Evolutionary conservation across 2,113 vertebrate genomes (phyloP).

Genomic region (Tragelaphus scriptus): DNA sequence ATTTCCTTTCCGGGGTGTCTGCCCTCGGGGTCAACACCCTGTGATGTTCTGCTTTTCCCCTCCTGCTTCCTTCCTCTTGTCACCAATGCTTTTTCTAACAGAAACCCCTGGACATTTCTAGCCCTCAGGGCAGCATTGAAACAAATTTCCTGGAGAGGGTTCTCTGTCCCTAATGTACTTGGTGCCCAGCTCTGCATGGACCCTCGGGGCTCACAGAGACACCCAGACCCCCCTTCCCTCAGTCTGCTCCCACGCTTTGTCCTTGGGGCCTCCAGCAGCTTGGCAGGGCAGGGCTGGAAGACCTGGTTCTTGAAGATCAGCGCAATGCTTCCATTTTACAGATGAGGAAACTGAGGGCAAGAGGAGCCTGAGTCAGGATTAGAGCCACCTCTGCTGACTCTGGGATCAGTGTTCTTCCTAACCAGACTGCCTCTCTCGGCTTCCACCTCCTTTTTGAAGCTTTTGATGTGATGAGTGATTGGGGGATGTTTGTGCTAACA

Average conservation of each 20-base stretch:
- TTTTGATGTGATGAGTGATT: neutral
- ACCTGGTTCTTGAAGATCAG: neutral
- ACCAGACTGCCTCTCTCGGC: neutral
- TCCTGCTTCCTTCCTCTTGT: neutral
- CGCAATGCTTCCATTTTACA: neutral
- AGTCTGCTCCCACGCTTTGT: neutral
- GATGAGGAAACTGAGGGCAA: neutral
- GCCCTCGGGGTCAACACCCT: neutral
- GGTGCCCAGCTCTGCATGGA: neutral
- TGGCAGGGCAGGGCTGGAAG: neutral
- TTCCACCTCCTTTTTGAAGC: neutral
- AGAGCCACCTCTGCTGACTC: neutral
- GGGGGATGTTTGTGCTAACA: neutral
- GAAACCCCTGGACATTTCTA: neutral
- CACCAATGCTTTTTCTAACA: neutral
- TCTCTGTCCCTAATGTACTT: neutral
- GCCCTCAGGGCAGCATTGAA: neutral
- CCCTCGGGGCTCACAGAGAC: neutral
- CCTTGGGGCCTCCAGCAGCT: neutral
- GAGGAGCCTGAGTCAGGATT: neutral
- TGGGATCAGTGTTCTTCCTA: neutral
- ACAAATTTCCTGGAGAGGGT: neutral
- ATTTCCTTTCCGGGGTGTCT: conserved; percentile 16
- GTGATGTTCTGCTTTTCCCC: neutral
- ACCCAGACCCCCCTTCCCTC: neutral